These are phyloP conservation scores for Noctuana brunneofusca DNA, from an alignment of 2,888 invertebrate genomes.

Conservation along the genomic window DNA sequence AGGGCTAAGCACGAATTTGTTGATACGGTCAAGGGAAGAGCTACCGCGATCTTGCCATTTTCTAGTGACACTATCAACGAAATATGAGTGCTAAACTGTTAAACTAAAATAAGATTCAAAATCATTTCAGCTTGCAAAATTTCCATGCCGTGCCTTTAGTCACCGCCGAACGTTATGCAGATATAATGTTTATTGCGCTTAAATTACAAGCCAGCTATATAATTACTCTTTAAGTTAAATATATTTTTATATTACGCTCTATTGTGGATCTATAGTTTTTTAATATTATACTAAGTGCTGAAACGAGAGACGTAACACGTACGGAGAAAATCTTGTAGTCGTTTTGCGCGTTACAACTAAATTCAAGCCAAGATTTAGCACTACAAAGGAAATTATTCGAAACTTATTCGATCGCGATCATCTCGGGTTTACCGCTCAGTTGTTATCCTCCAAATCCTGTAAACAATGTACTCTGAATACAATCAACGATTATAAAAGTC, in stretches of 20 bases:
- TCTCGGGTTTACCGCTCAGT: slow-evolving; percentile 43
- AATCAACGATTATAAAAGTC: slow-evolving; percentile 13
- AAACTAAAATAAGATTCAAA: too few relatives aligned
- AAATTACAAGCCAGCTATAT: neutral
- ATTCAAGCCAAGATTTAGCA: slow-evolving; percentile 22
- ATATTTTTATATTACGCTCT: neutral
- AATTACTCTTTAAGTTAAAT: neutral
- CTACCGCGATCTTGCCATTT: too few relatives aligned
- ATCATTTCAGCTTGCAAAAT: too few relatives aligned
- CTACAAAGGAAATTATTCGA: slow-evolving; percentile 18
- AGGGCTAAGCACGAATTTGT: too few relatives aligned
- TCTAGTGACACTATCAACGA: too few relatives aligned
- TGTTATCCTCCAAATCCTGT: slow-evolving; percentile 67
- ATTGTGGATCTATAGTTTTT: neutral
- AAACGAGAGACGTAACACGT: neutral
- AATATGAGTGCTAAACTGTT: too few relatives aligned
- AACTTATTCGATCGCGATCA: slow-evolving; percentile 27
- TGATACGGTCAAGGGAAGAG: too few relatives aligned
- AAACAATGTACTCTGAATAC: slow-evolving; percentile 39
- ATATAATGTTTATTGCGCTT: neutral
- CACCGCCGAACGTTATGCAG: too few relatives aligned
- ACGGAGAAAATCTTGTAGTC: slow-evolving; percentile 10
- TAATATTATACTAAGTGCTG: neutral
- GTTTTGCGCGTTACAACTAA: slow-evolving; percentile 16
- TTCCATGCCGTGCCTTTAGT: too few relatives aligned